These are phyloP conservation scores for Chaunax sp. DNA, from an alignment of 2,797 vertebrate species.

Conservation along the genomic window DNA sequence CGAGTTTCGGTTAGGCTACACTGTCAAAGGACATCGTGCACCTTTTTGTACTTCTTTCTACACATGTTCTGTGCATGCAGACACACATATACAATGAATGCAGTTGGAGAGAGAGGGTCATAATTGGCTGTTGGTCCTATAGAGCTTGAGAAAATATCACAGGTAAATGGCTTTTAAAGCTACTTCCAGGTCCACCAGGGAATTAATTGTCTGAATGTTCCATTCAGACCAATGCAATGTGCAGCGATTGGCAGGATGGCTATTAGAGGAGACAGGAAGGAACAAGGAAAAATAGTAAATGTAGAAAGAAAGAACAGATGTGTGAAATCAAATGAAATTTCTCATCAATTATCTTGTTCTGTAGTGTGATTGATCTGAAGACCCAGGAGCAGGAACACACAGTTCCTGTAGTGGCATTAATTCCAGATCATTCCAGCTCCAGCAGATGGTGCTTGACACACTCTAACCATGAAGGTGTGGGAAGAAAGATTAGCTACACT, in stretches of 20 bases:
- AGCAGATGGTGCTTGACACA: constrained; percentile 55
- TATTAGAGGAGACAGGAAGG: constrained; percentile 28
- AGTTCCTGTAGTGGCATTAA: constrained; percentile 14
- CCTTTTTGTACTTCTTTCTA: neutral
- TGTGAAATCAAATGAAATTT: constrained; percentile 32
- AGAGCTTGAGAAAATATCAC: constrained; percentile 30
- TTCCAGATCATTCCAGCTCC: constrained; percentile 34
- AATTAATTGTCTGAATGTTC: constrained; percentile 12
- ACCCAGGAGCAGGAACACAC: constrained; percentile 20
- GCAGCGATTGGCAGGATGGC: constrained; percentile 38
- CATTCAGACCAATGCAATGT: constrained; percentile 6
- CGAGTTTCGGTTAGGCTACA: constrained; percentile 38
- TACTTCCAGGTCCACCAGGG: neutral
- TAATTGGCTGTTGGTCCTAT: constrained; percentile 28
- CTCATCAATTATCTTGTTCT: constrained; percentile 42
- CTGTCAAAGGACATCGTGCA: constrained; percentile 31
- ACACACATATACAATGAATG: constrained; percentile 12
- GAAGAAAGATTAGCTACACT: constrained; percentile 30
- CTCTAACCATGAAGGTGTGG: constrained; percentile 33
- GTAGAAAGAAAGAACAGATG: constrained; percentile 17
- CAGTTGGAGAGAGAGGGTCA: constrained; percentile 1
- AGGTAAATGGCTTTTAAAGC: constrained; percentile 35
- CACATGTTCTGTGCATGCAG: constrained; percentile 4
- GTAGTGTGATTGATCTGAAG: constrained; percentile 29
- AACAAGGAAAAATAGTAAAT: constrained; percentile 45